A percentile compares a stretch with the other conserved stretches of the same genome.
Conservation (phyloP, 2,888 invertebrate genomes). For the Nomada hirtipes region DNA sequence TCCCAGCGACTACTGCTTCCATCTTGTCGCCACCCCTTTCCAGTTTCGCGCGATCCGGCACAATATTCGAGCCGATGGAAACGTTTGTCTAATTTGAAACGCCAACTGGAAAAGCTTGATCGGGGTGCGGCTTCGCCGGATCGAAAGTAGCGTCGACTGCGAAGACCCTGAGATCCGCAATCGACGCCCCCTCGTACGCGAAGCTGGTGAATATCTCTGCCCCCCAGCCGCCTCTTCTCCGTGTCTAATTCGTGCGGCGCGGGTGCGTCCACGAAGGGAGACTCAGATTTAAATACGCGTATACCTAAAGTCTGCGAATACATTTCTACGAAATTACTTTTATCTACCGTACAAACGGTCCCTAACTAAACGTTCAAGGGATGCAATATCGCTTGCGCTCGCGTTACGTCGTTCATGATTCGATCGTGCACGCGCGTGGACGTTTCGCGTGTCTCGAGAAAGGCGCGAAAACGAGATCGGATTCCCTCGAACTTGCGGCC, state of each 20-base stretch:
- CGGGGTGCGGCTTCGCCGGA: too few relatives aligned
- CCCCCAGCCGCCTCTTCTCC: background rate
- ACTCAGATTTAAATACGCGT: constrained; percentile 5
- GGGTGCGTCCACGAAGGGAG: background rate
- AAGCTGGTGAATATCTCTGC: too few relatives aligned
- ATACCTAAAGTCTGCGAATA: constrained; percentile 9
- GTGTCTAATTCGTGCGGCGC: too few relatives aligned
- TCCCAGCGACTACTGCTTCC: background rate
- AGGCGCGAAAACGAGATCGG: constrained; percentile 24
- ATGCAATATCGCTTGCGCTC: constrained; percentile 13
- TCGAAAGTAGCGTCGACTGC: too few relatives aligned
- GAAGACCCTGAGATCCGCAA: too few relatives aligned
- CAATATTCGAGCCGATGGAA: background rate
- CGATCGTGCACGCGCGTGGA: background rate
- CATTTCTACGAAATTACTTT: constrained; percentile 26
- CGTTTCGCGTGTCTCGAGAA: background rate
- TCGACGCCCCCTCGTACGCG: too few relatives aligned
- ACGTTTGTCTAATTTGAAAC: too few relatives aligned
- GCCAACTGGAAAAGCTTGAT: too few relatives aligned
- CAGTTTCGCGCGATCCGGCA: background rate
- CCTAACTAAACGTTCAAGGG: constrained; percentile 34
- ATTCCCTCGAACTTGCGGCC: constrained; percentile 28
- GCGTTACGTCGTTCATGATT: background rate
- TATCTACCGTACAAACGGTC: constrained; percentile 30
- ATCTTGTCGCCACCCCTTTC: background rate